Percentiles rank a stretch among this genome's conserved stretches.
These are phyloP conservation scores for Scatophagus argus DNA, from an alignment of 2,113 vertebrate genomes.

Conservation along the genomic window DNA sequence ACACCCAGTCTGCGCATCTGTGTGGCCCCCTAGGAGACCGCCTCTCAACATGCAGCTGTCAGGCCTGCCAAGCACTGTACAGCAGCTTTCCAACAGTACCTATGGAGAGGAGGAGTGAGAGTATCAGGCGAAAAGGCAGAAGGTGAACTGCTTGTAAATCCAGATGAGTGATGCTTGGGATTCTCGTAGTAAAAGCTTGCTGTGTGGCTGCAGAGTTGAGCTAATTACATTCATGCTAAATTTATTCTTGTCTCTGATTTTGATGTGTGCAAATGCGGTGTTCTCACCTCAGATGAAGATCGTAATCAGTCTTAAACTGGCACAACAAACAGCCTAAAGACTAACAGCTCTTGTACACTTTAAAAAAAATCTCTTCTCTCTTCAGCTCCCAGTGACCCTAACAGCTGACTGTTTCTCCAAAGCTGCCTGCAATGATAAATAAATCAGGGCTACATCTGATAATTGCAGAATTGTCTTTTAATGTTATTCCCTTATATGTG, in stretches of 20 bases:
- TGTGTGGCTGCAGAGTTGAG: slow-evolving; percentile 13
- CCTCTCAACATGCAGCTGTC: slow-evolving; percentile 76
- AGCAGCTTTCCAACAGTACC: slow-evolving; percentile 61
- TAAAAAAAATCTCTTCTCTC: slow-evolving; percentile 43
- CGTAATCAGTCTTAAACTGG: slow-evolving; percentile 53
- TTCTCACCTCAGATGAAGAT: slow-evolving; percentile 52
- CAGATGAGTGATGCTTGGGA: slow-evolving; percentile 27
- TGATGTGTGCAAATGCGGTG: slow-evolving; percentile 18
- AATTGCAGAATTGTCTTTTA: slow-evolving; percentile 80
- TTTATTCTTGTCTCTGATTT: slow-evolving; percentile 48
- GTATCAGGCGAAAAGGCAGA: slow-evolving; percentile 41
- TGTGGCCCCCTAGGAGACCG: slow-evolving; percentile 76
- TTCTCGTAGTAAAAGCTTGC: slow-evolving; percentile 12
- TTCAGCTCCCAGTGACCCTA: slow-evolving; percentile 47
- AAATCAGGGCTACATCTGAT: slow-evolving; percentile 75
- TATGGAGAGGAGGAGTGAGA: slow-evolving; percentile 55
- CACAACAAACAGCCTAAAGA: slow-evolving; percentile 66
- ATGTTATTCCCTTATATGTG: slow-evolving; percentile 80
- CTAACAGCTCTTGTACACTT: slow-evolving; percentile 28
- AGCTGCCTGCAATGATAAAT: slow-evolving; percentile 77
- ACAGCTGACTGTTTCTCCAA: slow-evolving; percentile 58
- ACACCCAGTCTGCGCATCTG: slow-evolving; percentile 47
- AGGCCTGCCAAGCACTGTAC: slow-evolving; percentile 67
- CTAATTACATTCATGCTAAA: slow-evolving; percentile 44
- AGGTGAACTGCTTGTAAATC: slow-evolving; percentile 41